phyloP scores from a whole-genome alignment of 2,113 vertebrate genomes.

The Ammospiza caudacuta region DNA sequence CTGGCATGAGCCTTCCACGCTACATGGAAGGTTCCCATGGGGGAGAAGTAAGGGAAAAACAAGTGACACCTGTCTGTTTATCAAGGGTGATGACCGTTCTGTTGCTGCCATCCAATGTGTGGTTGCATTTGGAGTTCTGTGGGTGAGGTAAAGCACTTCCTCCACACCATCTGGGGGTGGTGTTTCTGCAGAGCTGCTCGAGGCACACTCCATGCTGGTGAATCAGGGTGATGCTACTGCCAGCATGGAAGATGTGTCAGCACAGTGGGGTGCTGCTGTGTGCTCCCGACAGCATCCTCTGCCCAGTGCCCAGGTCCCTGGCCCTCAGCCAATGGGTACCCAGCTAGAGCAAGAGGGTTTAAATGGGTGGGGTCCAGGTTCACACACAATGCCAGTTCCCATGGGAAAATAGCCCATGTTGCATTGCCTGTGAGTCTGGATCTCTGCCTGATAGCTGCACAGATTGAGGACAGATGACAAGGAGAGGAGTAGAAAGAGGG shows the following conservation, averaged over 20 bases:
- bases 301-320: background rate
- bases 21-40: background rate
- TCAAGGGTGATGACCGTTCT: background rate
- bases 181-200: background rate
- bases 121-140: background rate
- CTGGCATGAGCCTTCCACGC: background rate
- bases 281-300: background rate
- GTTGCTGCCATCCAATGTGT: conserved; percentile 14
- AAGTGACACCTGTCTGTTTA: conserved; percentile 16
- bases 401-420: background rate
- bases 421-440: background rate
- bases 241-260: background rate
- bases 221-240: background rate
- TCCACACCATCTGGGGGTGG: background rate
- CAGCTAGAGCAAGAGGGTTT: background rate
- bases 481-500: background rate
- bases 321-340: background rate
- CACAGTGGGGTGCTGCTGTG: accelerated
- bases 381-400: background rate
- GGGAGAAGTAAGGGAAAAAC: background rate
- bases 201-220: background rate
- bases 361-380: background rate
- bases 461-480: background rate
- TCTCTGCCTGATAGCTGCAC: background rate
- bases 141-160: conserved; percentile 41